Evolutionary conservation across 2,888 invertebrate species (phyloP).

Genomic region (Ophion obscuratus): DNA sequence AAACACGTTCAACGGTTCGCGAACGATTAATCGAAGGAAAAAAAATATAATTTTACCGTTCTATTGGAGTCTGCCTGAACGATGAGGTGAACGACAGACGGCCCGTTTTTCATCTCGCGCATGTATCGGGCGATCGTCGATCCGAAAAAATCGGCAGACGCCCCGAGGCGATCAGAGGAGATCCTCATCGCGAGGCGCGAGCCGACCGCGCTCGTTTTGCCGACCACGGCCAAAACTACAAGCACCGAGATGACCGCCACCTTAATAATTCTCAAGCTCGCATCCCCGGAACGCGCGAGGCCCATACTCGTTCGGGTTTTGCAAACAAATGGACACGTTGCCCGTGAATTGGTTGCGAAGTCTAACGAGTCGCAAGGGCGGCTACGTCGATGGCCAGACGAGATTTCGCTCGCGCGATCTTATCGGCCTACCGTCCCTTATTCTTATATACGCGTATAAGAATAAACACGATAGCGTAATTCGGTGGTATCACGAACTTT

Average conservation of each 20-base stretch:
- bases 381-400: conserved; percentile 37
- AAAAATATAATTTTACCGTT: not conserved
- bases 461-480: too few relatives aligned
- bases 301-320: conserved; percentile 28
- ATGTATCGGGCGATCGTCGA: conserved; percentile 29
- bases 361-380: too few relatives aligned
- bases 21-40: too few relatives aligned
- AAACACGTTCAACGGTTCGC: too few relatives aligned
- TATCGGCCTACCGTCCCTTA: not conserved
- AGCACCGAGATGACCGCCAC: not conserved
- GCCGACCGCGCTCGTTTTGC: not conserved
- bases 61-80: not conserved
- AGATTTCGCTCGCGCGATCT: conserved; percentile 34
- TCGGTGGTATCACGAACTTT: not conserved
- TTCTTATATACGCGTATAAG: too few relatives aligned
- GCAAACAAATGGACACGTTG: conserved; percentile 26
- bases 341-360: too few relatives aligned
- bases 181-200: not conserved
- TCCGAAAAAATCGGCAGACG: not conserved
- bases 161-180: not conserved
- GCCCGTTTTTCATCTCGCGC: conserved; percentile 12
- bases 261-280: too few relatives aligned
- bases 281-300: too few relatives aligned
- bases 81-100: conserved; percentile 40
- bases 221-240: not conserved